phyloP scores from a whole-genome alignment of 2,797 vertebrate species.

The Kryptopterus vitreolus region DNA sequence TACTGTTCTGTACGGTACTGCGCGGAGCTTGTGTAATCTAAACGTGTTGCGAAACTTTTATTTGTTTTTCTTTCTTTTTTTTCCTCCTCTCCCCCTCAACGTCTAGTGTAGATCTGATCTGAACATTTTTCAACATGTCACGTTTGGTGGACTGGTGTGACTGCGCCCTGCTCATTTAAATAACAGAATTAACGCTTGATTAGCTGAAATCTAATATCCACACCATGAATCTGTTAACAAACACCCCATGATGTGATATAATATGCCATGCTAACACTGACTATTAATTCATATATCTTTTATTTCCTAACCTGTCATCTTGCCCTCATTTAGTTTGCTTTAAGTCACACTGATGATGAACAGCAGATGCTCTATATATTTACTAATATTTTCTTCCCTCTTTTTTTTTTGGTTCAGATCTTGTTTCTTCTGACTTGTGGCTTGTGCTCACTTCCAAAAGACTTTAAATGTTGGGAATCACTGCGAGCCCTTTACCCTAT shows the following conservation, averaged over 20 bases:
- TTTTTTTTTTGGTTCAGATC: slow-evolving; percentile 57
- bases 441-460: slow-evolving; percentile 13
- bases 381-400: neutral
- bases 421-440: slow-evolving; percentile 65
- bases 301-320: neutral
- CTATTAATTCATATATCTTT: neutral
- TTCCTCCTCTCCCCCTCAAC: too few relatives aligned
- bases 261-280: too few relatives aligned
- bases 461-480: slow-evolving; percentile 72
- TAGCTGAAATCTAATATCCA: neutral
- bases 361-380: neutral
- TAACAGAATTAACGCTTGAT: slow-evolving; percentile 16
- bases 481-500: slow-evolving; percentile 69
- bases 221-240: neutral
- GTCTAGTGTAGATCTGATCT: neutral
- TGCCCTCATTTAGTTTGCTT: neutral
- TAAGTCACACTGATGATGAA: neutral
- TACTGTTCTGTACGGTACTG: neutral
- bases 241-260: too few relatives aligned
- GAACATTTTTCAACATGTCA: neutral
- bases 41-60: slow-evolving; percentile 70
- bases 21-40: slow-evolving; percentile 67
- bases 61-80: neutral
- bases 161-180: neutral
- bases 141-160: neutral